A percentile compares a stretch with the other conserved stretches of the same genome.
Evolutionary conservation across 53 echinoderm and acorn worm genomes (phyloP).

Genomic region (Holothuria leucospilota): DNA sequence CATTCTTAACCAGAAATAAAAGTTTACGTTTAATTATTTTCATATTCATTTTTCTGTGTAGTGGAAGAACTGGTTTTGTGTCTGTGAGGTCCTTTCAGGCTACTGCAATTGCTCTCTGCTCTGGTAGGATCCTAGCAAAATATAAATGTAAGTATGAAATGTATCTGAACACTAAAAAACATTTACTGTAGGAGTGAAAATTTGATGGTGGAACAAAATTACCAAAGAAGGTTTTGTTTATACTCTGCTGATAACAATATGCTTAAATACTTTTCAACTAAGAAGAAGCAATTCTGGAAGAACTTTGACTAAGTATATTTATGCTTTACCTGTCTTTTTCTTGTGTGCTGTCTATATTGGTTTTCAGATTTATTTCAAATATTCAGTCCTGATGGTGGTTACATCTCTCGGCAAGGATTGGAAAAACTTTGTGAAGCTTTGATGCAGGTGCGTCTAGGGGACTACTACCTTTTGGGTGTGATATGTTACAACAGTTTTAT

Average conservation of each 20-base stretch:
- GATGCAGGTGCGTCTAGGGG: neutral
- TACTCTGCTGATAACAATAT: no score
- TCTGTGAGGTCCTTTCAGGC: slow-evolving; percentile 77
- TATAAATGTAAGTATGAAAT: slow-evolving; percentile 83
- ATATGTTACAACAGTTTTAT: no score
- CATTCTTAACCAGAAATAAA: no score
- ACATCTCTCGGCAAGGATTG: slow-evolving; percentile 14
- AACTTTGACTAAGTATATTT: no score
- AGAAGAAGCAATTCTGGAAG: no score
- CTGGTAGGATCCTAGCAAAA: slow-evolving; percentile 72
- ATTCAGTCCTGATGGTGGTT: slow-evolving; percentile 24
- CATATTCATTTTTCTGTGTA: slow-evolving; percentile 41
- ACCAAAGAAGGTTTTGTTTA: no score
- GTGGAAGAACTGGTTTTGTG: slow-evolving; percentile 75
- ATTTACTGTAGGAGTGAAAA: no score
- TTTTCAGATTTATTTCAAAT: slow-evolving; percentile 3
- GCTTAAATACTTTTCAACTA: no score
- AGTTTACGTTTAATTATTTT: neutral
- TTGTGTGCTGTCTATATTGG: neutral
- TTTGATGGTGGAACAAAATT: no score
- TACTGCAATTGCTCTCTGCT: slow-evolving; percentile 66
- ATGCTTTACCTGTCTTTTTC: no score
- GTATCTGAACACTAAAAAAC: no score
- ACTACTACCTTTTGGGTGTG: no score
- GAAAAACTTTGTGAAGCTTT: slow-evolving; percentile 7